Evolutionary conservation across 2,888 invertebrate genomes (phyloP).

Genomic region (Chloroclystis v-ata): DNA sequence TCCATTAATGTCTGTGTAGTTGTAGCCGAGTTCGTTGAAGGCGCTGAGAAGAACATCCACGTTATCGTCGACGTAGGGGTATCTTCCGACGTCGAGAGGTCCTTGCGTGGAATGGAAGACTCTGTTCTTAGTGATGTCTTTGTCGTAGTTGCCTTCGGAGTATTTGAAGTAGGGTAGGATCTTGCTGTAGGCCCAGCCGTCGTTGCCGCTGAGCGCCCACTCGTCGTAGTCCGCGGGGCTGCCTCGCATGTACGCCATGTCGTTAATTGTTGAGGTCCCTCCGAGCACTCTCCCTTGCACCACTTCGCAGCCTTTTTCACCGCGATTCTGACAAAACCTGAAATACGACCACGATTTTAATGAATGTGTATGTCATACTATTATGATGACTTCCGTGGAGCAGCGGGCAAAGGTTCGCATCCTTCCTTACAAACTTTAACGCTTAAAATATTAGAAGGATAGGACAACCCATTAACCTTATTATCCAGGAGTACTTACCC

Average conservation of each 20-base stretch:
- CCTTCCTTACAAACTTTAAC: no score
- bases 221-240: conserved; percentile 70
- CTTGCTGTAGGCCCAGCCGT: conserved; percentile 63
- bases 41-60: conserved; percentile 65
- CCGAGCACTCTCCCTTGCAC: conserved; percentile 67
- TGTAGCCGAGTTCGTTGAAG: conserved; percentile 64
- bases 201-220: conserved; percentile 64
- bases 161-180: conserved; percentile 69
- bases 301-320: conserved; percentile 56
- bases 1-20: conserved; percentile 69
- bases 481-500: conserved; percentile 42
- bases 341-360: conserved; percentile 6
- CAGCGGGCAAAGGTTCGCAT: no score
- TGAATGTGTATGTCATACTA: no score
- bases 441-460: no score
- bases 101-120: conserved; percentile 67
- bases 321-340: conserved; percentile 65
- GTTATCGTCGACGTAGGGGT: conserved; percentile 65
- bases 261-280: conserved; percentile 65
- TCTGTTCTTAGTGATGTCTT: conserved; percentile 65
- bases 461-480: no score
- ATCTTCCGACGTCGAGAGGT: conserved; percentile 66
- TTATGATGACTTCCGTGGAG: no score
- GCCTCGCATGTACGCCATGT: conserved; percentile 70
- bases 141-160: conserved; percentile 71